These are phyloP conservation scores for Pheosia gnoma DNA, from an alignment of 2,888 invertebrate species.

Conservation along the genomic window DNA sequence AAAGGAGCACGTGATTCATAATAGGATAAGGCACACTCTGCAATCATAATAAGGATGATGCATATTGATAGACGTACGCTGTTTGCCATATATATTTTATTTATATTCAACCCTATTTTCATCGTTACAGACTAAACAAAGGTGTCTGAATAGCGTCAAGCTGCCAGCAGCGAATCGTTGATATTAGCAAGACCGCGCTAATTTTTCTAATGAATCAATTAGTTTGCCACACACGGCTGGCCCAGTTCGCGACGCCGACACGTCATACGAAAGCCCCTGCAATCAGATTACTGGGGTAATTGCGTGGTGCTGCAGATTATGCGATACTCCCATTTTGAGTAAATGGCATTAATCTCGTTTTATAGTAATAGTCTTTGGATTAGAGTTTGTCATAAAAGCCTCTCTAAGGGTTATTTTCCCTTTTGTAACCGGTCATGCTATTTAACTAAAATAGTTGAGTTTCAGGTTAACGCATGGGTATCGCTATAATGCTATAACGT, in stretches of 20 bases:
- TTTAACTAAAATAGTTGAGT: no score
- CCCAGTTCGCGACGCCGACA: conserved; percentile 22
- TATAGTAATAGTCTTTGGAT: no score
- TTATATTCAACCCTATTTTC: background rate
- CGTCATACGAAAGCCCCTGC: conserved; percentile 32
- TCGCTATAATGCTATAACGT: no score
- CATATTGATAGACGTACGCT: background rate
- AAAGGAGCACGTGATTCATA: no score
- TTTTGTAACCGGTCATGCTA: background rate
- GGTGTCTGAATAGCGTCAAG: background rate
- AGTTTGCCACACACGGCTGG: conserved; percentile 18
- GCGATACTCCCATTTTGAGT: conserved; percentile 22
- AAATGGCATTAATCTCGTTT: conserved; percentile 21
- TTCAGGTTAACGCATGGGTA: no score
- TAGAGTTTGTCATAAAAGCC: no score
- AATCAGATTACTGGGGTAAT: conserved; percentile 17
- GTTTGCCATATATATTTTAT: background rate
- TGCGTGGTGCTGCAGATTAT: conserved; percentile 26
- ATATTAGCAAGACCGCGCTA: conserved; percentile 1
- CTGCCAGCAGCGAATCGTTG: background rate
- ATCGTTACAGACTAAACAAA: background rate
- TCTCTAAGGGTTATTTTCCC: no score
- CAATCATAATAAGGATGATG: no score
- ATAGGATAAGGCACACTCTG: no score
- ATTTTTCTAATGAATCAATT: conserved; percentile 19